A percentile compares a stretch with the other conserved stretches of the same genome.
Conservation (phyloP, 2,888 invertebrate genomes). For the Hyalella azteca region DNA sequence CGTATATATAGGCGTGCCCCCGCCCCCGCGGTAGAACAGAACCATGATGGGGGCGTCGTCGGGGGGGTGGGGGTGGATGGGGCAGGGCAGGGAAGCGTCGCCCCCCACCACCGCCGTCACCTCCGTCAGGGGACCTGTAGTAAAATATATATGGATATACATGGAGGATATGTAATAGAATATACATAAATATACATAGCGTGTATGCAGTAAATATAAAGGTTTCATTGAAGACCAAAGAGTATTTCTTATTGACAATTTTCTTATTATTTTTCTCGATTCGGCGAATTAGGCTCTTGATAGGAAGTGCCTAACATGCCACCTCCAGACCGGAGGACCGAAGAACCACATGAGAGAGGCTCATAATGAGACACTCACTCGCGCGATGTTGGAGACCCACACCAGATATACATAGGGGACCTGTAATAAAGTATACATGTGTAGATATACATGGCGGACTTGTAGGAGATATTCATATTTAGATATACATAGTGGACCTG, state of each 20-base stretch:
- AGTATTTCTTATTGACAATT: too few relatives aligned
- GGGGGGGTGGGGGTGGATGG: conserved; percentile 40
- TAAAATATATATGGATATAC: not conserved
- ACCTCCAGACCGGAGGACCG: too few relatives aligned
- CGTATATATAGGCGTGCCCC: conserved; percentile 54
- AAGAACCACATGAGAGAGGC: too few relatives aligned
- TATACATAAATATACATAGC: not conserved
- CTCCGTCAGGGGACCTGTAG: conserved; percentile 52
- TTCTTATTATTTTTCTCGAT: too few relatives aligned
- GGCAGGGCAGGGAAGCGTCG: conserved; percentile 48
- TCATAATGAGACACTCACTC: too few relatives aligned
- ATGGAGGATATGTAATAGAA: not conserved
- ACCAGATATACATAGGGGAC: not conserved
- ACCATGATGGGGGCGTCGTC: conserved; percentile 49
- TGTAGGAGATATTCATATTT: too few relatives aligned
- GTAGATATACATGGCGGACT: too few relatives aligned
- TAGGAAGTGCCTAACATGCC: too few relatives aligned
- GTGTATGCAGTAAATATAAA: not conserved
- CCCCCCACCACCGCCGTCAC: conserved; percentile 45
- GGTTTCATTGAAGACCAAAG: too few relatives aligned
- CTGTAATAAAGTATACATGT: too few relatives aligned
- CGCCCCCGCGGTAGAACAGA: conserved; percentile 51
- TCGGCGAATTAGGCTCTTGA: too few relatives aligned
- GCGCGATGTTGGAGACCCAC: too few relatives aligned
- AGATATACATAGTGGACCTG: conserved; percentile 57